A percentile compares a stretch with the other conserved stretches of the same genome.
phyloP scores from a whole-genome alignment of 2,113 vertebrate species.

The Macrotis lagotis region DNA sequence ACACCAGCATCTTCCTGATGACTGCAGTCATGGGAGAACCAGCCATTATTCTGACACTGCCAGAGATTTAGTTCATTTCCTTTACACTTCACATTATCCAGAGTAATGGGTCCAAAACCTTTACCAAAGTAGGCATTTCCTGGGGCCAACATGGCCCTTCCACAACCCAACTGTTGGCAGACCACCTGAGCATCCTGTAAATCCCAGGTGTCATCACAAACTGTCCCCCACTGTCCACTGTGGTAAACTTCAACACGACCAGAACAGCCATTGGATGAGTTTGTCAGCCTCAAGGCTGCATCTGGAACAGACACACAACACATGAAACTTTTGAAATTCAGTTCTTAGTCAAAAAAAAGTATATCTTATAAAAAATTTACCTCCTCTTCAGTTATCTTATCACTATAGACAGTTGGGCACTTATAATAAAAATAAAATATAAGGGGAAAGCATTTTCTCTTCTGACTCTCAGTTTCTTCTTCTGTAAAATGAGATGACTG shows the following conservation, averaged over 20 bases:
- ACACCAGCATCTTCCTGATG: neutral
- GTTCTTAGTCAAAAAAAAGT: neutral
- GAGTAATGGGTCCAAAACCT: neutral
- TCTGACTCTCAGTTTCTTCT: neutral
- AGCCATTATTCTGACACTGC: neutral
- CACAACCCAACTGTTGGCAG: constrained; percentile 77
- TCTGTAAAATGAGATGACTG: neutral
- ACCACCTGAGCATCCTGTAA: constrained; percentile 41
- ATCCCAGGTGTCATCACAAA: constrained; percentile 76
- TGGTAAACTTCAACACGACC: constrained; percentile 65
- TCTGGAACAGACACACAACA: constrained; percentile 23
- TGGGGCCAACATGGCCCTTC: fast-evolving
- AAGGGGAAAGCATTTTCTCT: neutral
- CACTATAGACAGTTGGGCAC: neutral
- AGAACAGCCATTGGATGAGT: constrained; percentile 57
- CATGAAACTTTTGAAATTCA: neutral
- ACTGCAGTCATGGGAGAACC: fast-evolving
- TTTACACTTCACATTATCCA: fast-evolving
- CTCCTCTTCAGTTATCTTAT: neutral
- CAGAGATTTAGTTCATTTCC: neutral
- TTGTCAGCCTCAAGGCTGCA: neutral
- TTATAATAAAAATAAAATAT: neutral
- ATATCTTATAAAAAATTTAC: neutral
- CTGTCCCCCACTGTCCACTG: constrained; percentile 8
- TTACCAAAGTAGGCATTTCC: fast-evolving